Evolutionary conservation across 2,888 invertebrate species (phyloP), one percentile per base, ranked within the genome.

Genomic region (Lottia gigantea): DNA sequence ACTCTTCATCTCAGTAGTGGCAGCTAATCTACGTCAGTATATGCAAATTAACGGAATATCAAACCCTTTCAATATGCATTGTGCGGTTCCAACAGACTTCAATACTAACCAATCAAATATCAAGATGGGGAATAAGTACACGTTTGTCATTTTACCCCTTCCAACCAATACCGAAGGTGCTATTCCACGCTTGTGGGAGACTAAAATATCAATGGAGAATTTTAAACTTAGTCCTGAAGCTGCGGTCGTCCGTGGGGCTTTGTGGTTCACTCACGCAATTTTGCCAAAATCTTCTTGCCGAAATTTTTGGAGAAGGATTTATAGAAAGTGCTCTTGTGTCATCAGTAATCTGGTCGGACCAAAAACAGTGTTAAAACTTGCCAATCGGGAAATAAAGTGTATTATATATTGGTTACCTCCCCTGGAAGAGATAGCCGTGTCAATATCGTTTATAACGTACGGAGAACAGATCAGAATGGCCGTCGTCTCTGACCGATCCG

Each of bases 181-280:
- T 49, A 90, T 92, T 40, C 91, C 91, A 1, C 87, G 91, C 40
- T 87, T 92, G 3, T 92, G 92, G 92, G 89, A 90, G 64, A 90
- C 91, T 45, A 89, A 91, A 61, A 87, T 89, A 62, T 83, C 87
- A 15, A 88, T 91, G 84, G 90, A 90, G 66, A 88, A 90, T 61
- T 84, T 91, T 68, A 89, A 89, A 78, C 82, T 83, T 7, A 90
- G 90, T n/a, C 88, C 91, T 1, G 90, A 91, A 79, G 89, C 90
- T 6, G 90, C 90, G 46, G 87, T 91, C 40, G 88, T 90, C 73
- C 90, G 89, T 76, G 88, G 90, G 40, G 89, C 89, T n/a, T 86
- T 89, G 49, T 87, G 89, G 76, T 84, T 90, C 40, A 86, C 91
- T 16, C 86, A 88, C 76, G 83, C 86, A 15, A 78, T 89, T 16